Base-by-base conservation (phyloP, 23 tunicate genomes). In the Ciona savignyi region DNA sequence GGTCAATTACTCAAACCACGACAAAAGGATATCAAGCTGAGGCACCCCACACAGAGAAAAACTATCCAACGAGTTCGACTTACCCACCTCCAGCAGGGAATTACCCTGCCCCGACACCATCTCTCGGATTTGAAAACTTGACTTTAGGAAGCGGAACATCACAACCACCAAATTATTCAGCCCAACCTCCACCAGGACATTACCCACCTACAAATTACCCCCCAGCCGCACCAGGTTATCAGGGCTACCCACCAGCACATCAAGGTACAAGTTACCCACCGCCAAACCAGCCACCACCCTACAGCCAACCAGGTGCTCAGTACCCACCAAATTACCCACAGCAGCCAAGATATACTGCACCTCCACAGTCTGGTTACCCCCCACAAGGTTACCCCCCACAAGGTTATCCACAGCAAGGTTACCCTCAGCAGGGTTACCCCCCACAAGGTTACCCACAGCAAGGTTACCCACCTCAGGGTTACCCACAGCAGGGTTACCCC, bases 51-150 rank as follows among this genome's bases (percentile, higher is more conserved):
- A 31, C 21, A 72, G 21, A 69, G 15, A 31, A 22, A 72, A 11
- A 35, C 70, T 48, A 60, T 32, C 29, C 73, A 67, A 28, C 51
- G 1, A 31, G 21, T 4, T 25, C 83, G 21, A 76, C 76, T 23
- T 76, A 83, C 34, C 76, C 81, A 24, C 74, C 88, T 1, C 80
- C 74, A 1, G 78, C 78, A 35, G 32, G 25, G 29, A 29, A 19
- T 68, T 29, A 24, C 79, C 83, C 77, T 71, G 0, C 82, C n/a
- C 25, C 63, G 20, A 15, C n/a, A 21, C 60, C 71, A 9, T 30
- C 72, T 9, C 73, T 77, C 35, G 81, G 81, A 66, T 77, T 77
- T 66, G 81, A 77, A 33, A 77, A 77, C 28, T 35, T 77, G 26
- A 66, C 27, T 70, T 25, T 75, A 20, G 79, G 71, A 49, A 31